Percentiles rank a stretch among this genome's conserved stretches.
phyloP scores from a whole-genome alignment of 2,113 vertebrate species.

The Nanorana parkeri region DNA sequence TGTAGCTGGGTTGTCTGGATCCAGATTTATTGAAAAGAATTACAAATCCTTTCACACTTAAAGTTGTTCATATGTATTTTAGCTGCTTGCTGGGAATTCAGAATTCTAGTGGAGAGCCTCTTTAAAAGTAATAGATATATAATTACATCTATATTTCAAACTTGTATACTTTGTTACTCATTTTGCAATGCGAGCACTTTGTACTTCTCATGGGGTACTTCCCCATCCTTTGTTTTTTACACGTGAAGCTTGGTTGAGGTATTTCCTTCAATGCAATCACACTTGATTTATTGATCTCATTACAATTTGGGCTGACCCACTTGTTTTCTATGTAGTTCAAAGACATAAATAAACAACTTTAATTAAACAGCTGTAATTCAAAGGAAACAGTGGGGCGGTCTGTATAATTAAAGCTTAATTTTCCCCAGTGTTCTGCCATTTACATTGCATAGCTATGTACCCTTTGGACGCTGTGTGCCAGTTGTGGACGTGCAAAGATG shows the following conservation, averaged over 20 bases:
- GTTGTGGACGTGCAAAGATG: too few relatives aligned
- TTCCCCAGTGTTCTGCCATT: too few relatives aligned
- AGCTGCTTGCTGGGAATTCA: too few relatives aligned
- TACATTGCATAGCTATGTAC: too few relatives aligned
- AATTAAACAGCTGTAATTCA: slow-evolving; percentile 1
- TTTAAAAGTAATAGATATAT: not conserved
- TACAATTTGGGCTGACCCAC: not conserved
- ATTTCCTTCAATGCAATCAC: slow-evolving; percentile 29
- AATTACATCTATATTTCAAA: not conserved
- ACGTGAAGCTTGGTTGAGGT: not conserved
- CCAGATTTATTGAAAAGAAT: too few relatives aligned
- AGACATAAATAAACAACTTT: slow-evolving; percentile 12
- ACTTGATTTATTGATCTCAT: slow-evolving; percentile 42
- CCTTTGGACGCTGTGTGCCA: too few relatives aligned
- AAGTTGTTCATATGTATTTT: too few relatives aligned
- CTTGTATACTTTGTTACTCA: not conserved
- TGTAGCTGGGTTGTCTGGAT: too few relatives aligned
- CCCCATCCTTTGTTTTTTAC: slow-evolving; percentile 17
- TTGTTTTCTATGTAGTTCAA: slow-evolving; percentile 15
- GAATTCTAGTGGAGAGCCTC: too few relatives aligned
- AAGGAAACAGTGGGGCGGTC: too few relatives aligned
- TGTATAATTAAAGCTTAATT: too few relatives aligned
- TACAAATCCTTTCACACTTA: too few relatives aligned
- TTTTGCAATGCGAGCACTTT: not conserved
- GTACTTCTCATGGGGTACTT: slow-evolving; percentile 9